Percentiles rank a stretch among this genome's conserved stretches.
Conservation (phyloP, 2,888 invertebrate species). For the Chymomyza amoena region DNA sequence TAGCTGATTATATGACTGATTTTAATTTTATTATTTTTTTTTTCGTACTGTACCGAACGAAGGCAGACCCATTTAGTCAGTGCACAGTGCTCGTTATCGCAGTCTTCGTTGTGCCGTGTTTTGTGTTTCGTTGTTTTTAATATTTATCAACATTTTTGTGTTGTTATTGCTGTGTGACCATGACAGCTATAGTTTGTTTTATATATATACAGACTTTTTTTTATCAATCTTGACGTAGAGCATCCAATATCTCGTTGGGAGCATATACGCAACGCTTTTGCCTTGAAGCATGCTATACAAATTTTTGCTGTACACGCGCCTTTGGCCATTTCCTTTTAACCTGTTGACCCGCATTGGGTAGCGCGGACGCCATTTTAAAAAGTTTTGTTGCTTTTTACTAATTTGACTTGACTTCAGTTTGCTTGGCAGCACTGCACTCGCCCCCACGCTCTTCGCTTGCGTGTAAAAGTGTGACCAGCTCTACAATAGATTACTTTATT, state of each 20-base stretch:
- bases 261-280: not conserved
- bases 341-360: conserved; percentile 44
- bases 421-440: not conserved
- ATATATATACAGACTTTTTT: not conserved
- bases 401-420: not conserved
- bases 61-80: conserved; percentile 2
- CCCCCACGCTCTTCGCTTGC: no score
- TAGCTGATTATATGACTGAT: conserved; percentile 2
- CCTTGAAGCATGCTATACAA: conserved; percentile 43
- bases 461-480: not conserved
- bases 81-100: not conserved
- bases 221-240: not conserved
- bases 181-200: not conserved
- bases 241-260: not conserved
- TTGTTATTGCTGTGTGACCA: conserved; percentile 14
- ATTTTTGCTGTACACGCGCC: not conserved
- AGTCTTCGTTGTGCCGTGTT: conserved; percentile 1
- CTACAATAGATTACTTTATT: not conserved
- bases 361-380: no score
- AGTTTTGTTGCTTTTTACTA: conserved; percentile 10
- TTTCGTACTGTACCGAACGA: conserved; percentile 2
- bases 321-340: conserved; percentile 19
- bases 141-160: conserved; percentile 11
- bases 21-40: not conserved
- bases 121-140: conserved; percentile 12